Percentiles rank a stretch among this genome's conserved stretches.
Conservation (phyloP, 2,888 invertebrate genomes). For the Phania funesta region DNA sequence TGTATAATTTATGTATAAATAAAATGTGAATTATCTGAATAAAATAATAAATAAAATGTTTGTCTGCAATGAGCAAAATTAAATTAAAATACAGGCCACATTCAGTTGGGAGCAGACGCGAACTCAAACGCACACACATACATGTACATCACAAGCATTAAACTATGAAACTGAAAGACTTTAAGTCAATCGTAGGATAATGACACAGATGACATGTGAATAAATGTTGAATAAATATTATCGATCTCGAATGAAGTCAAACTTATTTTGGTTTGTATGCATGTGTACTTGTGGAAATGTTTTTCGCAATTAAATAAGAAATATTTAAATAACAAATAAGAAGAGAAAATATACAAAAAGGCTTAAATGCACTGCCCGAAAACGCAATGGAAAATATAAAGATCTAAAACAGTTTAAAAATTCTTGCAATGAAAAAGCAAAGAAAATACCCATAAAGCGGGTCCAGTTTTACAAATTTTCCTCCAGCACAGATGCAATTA, state of each 20-base stretch:
- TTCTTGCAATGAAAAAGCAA: no score
- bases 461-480: no score
- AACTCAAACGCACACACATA: not conserved
- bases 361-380: not conserved
- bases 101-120: not conserved
- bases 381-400: not conserved
- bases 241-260: not conserved
- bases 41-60: conserved; percentile 43
- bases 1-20: conserved; percentile 48
- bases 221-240: conserved; percentile 26
- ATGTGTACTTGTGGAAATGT: not conserved
- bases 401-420: no score
- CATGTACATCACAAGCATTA: not conserved
- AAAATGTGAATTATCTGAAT: conserved; percentile 45
- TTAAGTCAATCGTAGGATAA: conserved; percentile 36
- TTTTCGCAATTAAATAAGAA: not conserved
- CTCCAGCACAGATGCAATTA: no score
- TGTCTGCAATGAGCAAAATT: conserved; percentile 11
- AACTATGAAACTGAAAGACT: not conserved
- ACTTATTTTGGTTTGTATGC: not conserved
- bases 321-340: no score
- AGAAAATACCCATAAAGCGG: no score
- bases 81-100: conserved; percentile 41
- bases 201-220: conserved; percentile 40
- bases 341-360: not conserved